phyloP scores from a whole-genome alignment of 2,888 invertebrate genomes.

The Erebia epiphron region DNA sequence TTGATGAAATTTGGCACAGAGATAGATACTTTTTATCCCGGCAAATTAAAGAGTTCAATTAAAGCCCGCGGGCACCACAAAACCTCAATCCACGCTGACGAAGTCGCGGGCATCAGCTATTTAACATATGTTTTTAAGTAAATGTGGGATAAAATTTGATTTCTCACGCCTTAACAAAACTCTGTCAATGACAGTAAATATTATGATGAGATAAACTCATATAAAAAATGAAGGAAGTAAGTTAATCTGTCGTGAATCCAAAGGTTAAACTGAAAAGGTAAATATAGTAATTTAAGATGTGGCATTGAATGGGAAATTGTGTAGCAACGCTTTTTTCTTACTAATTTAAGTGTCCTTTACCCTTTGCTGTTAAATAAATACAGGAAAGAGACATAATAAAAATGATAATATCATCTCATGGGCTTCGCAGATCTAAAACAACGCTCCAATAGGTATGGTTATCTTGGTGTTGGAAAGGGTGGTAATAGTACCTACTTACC shows the following conservation, averaged over 20 bases:
- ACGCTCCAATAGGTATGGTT: neutral
- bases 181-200: neutral
- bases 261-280: constrained; percentile 23
- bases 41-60: too few relatives aligned
- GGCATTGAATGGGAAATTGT: constrained; percentile 24
- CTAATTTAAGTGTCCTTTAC: constrained; percentile 13
- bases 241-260: constrained; percentile 19
- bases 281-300: constrained; percentile 23
- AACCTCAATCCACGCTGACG: too few relatives aligned
- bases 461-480: too few relatives aligned
- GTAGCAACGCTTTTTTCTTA: constrained; percentile 11
- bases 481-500: too few relatives aligned
- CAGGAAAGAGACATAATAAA: neutral
- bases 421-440: neutral
- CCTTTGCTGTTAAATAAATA: constrained; percentile 17
- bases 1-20: too few relatives aligned
- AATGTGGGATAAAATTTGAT: neutral
- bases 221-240: constrained; percentile 20
- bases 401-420: constrained; percentile 12
- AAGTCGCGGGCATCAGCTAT: too few relatives aligned
- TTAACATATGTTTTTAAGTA: too few relatives aligned
- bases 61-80: too few relatives aligned
- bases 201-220: constrained; percentile 8
- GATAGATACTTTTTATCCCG: too few relatives aligned
- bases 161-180: neutral